phyloP scores from a whole-genome alignment of 2,888 invertebrate species.

The Unio delphinus region DNA sequence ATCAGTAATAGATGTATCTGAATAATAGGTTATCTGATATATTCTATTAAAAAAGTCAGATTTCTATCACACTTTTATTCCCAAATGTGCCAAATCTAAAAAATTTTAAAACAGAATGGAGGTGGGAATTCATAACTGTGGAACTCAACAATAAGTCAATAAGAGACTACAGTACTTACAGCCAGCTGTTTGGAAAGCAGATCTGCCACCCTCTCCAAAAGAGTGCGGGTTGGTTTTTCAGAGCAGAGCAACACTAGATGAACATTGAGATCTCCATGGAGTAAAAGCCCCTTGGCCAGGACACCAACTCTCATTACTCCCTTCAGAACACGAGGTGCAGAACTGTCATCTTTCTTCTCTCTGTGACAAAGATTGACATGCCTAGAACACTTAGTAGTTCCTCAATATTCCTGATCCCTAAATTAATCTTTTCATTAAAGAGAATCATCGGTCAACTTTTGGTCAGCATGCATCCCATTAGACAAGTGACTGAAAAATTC shows the following conservation, averaged over 20 bases:
- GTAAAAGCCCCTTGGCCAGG: conserved; percentile 88
- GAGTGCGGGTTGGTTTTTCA: conserved; percentile 89
- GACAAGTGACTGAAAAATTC: no score
- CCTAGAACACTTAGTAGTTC: neutral
- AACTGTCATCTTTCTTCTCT: conserved; percentile 45
- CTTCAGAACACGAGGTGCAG: conserved; percentile 81
- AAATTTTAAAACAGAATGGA: no score
- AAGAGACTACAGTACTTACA: conserved; percentile 26
- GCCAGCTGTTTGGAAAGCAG: conserved; percentile 85
- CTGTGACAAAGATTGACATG: conserved; percentile 11
- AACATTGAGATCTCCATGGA: conserved; percentile 90
- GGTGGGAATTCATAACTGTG: no score
- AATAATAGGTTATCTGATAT: no score
- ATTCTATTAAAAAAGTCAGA: no score
- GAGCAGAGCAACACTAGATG: conserved; percentile 95
- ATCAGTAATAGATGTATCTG: no score
- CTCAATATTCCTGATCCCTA: conserved; percentile 3
- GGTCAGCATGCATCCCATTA: no score
- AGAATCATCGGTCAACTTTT: no score
- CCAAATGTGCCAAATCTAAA: no score
- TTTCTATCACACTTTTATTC: no score
- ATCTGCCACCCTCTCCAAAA: conserved; percentile 89
- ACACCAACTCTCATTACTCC: conserved; percentile 98
- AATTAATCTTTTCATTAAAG: no score
- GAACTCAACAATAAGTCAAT: neutral